Evolutionary conservation across 1,140 invertebrate species (phyloP).

Genomic region (Drosophila sulfurigaster): DNA sequence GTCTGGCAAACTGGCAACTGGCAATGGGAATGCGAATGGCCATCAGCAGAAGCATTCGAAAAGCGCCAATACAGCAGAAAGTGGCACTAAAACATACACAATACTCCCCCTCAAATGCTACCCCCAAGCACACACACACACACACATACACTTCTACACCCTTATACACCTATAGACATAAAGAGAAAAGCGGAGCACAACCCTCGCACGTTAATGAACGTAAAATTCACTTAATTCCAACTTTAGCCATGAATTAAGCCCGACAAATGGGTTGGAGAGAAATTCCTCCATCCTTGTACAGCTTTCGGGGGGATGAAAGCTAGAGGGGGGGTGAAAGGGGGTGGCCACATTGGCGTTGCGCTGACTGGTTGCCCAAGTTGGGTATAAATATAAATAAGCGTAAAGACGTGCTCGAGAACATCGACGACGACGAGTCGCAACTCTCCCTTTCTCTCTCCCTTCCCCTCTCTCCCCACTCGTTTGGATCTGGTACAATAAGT

Average conservation of each 20-base stretch:
- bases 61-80: constrained; percentile 44
- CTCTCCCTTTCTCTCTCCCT: not conserved
- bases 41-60: constrained; percentile 16
- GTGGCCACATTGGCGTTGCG: no score
- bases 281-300: not conserved
- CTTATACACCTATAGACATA: not conserved
- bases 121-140: constrained; percentile 21
- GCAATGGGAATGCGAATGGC: not conserved
- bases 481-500: constrained; percentile 68
- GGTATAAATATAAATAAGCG: constrained; percentile 53
- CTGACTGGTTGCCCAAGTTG: not conserved
- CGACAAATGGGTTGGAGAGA: constrained; percentile 67
- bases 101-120: not conserved
- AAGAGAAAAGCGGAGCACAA: constrained; percentile 52
- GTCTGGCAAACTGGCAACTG: constrained; percentile 39
- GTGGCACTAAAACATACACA: constrained; percentile 28
- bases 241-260: constrained; percentile 85
- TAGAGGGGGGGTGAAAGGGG: not conserved
- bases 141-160: constrained; percentile 8
- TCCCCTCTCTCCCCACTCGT: not conserved
- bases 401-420: constrained; percentile 35
- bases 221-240: constrained; percentile 85
- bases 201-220: constrained; percentile 84
- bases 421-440: not conserved
- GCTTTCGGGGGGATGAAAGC: not conserved